A percentile compares a stretch with the other conserved stretches of the same genome.
Conservation (phyloP, 1,140 invertebrate genomes). For the Magallana gigas region DNA sequence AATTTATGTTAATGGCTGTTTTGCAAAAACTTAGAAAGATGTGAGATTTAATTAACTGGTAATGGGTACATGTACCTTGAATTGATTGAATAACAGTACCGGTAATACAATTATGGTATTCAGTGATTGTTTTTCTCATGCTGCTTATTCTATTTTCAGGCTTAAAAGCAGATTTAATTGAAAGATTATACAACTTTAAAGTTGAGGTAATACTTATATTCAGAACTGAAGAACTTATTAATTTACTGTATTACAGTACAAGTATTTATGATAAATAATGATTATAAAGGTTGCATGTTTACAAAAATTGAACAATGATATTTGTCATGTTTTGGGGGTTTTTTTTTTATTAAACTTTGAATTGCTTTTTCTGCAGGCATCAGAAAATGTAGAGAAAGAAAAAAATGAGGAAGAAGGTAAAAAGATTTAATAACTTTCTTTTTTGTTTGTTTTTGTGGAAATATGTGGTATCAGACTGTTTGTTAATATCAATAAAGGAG, state of each 20-base stretch:
- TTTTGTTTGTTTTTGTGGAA: too few relatives aligned
- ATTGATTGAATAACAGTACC: too few relatives aligned
- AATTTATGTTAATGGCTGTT: too few relatives aligned
- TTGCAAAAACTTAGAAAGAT: too few relatives aligned
- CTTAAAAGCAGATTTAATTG: constrained; percentile 69
- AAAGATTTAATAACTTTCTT: neutral
- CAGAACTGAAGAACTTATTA: neutral
- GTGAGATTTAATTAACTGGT: too few relatives aligned
- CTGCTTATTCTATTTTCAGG: constrained; percentile 59
- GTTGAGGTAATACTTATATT: constrained; percentile 55
- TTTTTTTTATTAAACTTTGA: neutral
- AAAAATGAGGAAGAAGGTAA: neutral
- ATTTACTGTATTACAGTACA: neutral
- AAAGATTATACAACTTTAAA: constrained; percentile 61
- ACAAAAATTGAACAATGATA: neutral
- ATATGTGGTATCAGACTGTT: too few relatives aligned
- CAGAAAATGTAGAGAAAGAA: neutral
- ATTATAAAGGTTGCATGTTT: neutral
- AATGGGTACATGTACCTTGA: too few relatives aligned
- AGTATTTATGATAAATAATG: neutral
- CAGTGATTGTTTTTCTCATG: too few relatives aligned
- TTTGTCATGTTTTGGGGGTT: neutral
- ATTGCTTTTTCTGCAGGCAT: neutral
- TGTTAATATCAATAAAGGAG: too few relatives aligned
- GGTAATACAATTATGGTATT: too few relatives aligned